These are phyloP conservation scores for Macroglossus sobrinus DNA, from an alignment of 2,113 vertebrate species.

Conservation along the genomic window DNA sequence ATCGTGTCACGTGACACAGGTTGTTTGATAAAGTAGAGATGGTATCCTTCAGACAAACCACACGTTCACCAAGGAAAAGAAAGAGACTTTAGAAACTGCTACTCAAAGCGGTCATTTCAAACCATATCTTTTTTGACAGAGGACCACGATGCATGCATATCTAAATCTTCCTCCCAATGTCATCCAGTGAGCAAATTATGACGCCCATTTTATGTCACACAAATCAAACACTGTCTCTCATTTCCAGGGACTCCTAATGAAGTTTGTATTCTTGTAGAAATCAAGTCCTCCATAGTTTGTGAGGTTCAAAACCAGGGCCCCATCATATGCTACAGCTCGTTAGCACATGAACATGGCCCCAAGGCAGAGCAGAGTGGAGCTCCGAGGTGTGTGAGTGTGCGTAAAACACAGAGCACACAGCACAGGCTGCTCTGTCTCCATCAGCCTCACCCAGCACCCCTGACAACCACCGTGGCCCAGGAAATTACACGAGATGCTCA, in stretches of 20 bases:
- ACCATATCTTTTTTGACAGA: background rate
- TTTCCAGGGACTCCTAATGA: background rate
- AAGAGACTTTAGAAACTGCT: background rate
- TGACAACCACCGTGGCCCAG: background rate
- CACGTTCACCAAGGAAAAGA: background rate
- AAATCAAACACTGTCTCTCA: background rate
- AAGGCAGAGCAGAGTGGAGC: background rate
- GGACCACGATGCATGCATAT: background rate
- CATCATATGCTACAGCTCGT: background rate
- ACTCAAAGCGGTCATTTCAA: background rate
- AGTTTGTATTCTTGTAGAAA: background rate
- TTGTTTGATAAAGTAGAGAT: background rate
- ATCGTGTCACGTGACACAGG: background rate
- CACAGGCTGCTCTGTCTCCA: background rate
- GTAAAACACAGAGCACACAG: background rate
- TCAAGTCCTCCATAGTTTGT: background rate
- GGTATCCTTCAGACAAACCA: background rate
- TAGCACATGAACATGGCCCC: background rate
- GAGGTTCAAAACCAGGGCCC: background rate
- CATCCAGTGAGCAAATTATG: background rate
- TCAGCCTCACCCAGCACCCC: background rate
- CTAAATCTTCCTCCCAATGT: background rate
- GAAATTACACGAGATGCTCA: background rate
- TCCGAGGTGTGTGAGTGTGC: fast-evolving
- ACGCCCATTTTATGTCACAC: background rate